phyloP scores from a whole-genome alignment of 2,797 vertebrate genomes.

The Chrysocyon brachyurus region DNA sequence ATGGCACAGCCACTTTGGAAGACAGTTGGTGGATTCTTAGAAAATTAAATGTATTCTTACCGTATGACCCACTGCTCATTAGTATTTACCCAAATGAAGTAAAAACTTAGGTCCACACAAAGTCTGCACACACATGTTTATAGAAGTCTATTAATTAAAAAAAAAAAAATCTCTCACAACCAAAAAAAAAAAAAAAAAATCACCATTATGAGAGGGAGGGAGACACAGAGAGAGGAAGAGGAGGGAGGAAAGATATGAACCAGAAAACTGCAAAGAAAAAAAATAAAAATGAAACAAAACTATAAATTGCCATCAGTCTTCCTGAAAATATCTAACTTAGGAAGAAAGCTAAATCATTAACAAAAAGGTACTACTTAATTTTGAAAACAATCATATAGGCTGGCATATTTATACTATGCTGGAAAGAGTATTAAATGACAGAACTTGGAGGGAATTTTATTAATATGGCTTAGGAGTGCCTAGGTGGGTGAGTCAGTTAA shows the following conservation, averaged over 20 bases:
- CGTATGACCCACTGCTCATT: neutral
- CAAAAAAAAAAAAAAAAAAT: neutral
- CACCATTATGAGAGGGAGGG: neutral
- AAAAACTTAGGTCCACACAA: neutral
- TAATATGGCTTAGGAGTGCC: neutral
- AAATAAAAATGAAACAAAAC: conserved; percentile 78
- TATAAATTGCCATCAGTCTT: neutral
- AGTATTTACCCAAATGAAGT: neutral
- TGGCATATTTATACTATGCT: neutral
- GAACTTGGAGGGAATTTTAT: neutral
- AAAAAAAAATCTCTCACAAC: neutral
- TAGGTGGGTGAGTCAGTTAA: neutral
- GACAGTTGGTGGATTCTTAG: neutral
- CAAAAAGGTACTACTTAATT: neutral
- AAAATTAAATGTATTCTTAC: neutral
- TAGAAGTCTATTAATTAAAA: neutral
- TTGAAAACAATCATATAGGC: neutral
- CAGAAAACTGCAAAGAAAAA: conserved; percentile 73
- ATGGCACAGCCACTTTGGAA: neutral
- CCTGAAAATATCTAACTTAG: conserved; percentile 2
- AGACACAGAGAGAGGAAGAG: neutral
- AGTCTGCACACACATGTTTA: neutral
- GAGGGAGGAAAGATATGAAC: neutral
- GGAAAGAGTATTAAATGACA: neutral
- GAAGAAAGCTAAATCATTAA: conserved; percentile 16